Conservation (phyloP, 2,113 vertebrate species). For the Tylochromis polylepis region DNA sequence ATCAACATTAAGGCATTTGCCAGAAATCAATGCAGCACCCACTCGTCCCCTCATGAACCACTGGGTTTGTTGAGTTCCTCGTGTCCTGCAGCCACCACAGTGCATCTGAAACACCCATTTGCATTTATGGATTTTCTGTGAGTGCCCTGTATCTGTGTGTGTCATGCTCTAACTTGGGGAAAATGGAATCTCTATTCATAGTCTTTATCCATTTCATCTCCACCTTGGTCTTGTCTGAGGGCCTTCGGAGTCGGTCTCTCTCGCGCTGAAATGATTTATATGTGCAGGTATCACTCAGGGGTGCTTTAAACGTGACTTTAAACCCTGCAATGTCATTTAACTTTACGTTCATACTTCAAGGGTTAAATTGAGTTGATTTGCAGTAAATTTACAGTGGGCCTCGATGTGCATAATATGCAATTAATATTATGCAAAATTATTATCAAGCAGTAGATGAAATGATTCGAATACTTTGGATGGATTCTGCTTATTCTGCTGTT, state of each 20-base stretch:
- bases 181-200: conserved; percentile 53
- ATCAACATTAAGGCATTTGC: conserved; percentile 33
- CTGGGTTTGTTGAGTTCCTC: conserved; percentile 37
- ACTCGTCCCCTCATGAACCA: conserved; percentile 24
- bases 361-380: not conserved
- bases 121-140: conserved; percentile 66
- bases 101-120: conserved; percentile 47
- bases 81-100: conserved; percentile 49
- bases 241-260: conserved; percentile 21
- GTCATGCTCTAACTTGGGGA: conserved; percentile 42
- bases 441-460: not conserved
- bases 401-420: not conserved
- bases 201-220: conserved; percentile 55
- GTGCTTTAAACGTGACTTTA: not conserved
- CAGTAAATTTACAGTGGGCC: not conserved
- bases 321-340: accelerated
- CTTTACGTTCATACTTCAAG: not conserved
- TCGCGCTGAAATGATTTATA: not conserved
- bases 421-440: not conserved
- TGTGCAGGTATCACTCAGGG: not conserved
- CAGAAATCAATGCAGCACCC: conserved; percentile 53
- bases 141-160: conserved; percentile 21
- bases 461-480: not conserved
- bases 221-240: conserved; percentile 15
- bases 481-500: not conserved